Evolutionary conservation across 2,888 invertebrate species (phyloP).

Genomic region (Mythimna pallens): DNA sequence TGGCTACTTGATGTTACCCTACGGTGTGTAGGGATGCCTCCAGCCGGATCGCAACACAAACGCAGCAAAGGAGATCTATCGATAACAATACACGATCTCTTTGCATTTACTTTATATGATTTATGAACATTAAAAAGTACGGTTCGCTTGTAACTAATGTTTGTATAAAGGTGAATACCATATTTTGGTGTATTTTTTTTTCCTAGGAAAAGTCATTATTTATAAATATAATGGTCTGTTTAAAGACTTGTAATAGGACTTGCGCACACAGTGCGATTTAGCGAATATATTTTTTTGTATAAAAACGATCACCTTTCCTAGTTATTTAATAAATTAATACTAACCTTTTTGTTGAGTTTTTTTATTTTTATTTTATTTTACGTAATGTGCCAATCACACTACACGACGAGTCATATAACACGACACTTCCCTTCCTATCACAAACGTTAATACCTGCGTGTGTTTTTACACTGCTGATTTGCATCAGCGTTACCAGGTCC

Average conservation of each 20-base stretch:
- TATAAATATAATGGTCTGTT: constrained; percentile 82
- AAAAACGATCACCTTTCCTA: constrained; percentile 64
- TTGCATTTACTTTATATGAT: constrained; percentile 69
- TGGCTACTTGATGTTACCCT: neutral
- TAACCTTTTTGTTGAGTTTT: constrained; percentile 65
- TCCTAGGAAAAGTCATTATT: constrained; percentile 81
- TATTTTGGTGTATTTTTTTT: constrained; percentile 81
- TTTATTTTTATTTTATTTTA: constrained; percentile 40
- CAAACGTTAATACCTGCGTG: constrained; percentile 20
- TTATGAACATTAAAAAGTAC: constrained; percentile 62
- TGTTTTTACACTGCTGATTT: constrained; percentile 17
- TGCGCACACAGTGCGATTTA: constrained; percentile 69
- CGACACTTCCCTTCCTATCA: constrained; percentile 8
- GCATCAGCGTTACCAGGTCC: neutral
- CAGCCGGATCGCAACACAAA: constrained; percentile 44
- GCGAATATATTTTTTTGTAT: constrained; percentile 67
- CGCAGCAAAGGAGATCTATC: constrained; percentile 63
- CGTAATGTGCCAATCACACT: constrained; percentile 35
- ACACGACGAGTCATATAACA: constrained; percentile 24
- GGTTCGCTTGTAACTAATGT: constrained; percentile 68
- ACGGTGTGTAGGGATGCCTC: neutral
- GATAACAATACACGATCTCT: constrained; percentile 64
- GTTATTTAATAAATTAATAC: constrained; percentile 65
- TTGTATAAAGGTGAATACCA: constrained; percentile 72
- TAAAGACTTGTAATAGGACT: constrained; percentile 77